These are phyloP conservation scores for Diaprepes abbreviatus DNA, from an alignment of 2,888 invertebrate species.

Conservation along the genomic window DNA sequence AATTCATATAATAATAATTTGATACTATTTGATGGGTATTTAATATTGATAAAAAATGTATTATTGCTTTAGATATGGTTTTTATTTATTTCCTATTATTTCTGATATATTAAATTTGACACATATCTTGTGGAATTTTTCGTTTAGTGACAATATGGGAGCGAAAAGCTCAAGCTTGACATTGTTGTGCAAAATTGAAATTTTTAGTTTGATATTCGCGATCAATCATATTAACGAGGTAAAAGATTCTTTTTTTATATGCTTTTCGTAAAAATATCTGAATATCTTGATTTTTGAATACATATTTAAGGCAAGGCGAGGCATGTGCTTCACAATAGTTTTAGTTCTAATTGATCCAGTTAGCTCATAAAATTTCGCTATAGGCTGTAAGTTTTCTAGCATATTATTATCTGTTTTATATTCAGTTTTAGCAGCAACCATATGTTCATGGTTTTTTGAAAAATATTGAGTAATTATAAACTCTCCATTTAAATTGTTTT, in stretches of 20 bases:
- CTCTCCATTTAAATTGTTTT: no score
- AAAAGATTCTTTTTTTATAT: neutral
- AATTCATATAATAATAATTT: slow-evolving; percentile 10
- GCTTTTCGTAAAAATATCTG: no score
- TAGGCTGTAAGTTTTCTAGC: no score
- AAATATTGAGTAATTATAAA: no score
- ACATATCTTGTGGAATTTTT: neutral
- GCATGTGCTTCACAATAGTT: no score
- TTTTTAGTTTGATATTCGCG: neutral
- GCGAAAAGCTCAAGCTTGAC: neutral
- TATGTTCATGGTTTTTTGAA: no score
- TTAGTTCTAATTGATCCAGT: no score
- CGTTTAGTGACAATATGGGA: slow-evolving; percentile 8
- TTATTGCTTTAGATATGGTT: slow-evolving; percentile 22
- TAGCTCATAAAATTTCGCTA: no score
- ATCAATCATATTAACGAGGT: slow-evolving; percentile 22
- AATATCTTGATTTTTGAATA: no score
- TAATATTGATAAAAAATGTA: slow-evolving; percentile 14
- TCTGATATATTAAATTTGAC: slow-evolving; percentile 9
- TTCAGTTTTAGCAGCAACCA: no score
- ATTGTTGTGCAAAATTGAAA: slow-evolving; percentile 3
- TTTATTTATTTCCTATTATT: neutral
- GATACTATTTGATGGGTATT: slow-evolving; percentile 18
- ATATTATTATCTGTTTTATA: no score
- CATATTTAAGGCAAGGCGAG: no score